Percentiles rank a stretch among this genome's conserved stretches.
phyloP scores from a whole-genome alignment of 2,888 invertebrate genomes.

The Spisula solida region DNA sequence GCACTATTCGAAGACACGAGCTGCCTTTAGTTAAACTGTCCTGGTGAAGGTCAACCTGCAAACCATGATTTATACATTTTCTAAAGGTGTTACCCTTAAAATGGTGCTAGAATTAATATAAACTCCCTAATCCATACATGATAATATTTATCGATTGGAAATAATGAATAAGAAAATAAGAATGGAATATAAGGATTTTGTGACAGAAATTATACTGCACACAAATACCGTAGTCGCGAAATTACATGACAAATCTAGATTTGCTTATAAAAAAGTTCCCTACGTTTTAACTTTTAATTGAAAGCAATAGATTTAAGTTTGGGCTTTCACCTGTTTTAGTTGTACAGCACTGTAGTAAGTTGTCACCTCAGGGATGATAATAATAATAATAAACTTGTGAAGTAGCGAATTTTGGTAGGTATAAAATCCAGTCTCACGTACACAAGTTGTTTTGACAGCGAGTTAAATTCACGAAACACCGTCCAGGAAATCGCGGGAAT shows the following conservation, averaged over 20 bases:
- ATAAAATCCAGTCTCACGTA: too few relatives aligned
- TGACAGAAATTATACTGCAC: neutral
- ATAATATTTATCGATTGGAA: neutral
- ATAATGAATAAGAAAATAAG: neutral
- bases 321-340: neutral
- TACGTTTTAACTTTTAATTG: neutral
- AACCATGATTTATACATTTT: too few relatives aligned
- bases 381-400: too few relatives aligned
- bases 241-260: neutral
- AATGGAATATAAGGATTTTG: neutral
- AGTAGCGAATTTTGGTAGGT: too few relatives aligned
- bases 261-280: neutral
- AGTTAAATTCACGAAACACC: neutral
- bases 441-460: neutral
- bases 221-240: neutral
- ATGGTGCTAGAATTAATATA: neutral
- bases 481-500: conserved; percentile 7
- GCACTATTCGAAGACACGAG: too few relatives aligned
- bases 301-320: neutral
- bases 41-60: too few relatives aligned
- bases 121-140: neutral
- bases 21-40: too few relatives aligned
- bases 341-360: neutral
- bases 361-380: too few relatives aligned
- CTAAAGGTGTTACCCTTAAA: neutral